Conservation (phyloP, 1,140 invertebrate species). For the Philotrypesis tridentata region DNA sequence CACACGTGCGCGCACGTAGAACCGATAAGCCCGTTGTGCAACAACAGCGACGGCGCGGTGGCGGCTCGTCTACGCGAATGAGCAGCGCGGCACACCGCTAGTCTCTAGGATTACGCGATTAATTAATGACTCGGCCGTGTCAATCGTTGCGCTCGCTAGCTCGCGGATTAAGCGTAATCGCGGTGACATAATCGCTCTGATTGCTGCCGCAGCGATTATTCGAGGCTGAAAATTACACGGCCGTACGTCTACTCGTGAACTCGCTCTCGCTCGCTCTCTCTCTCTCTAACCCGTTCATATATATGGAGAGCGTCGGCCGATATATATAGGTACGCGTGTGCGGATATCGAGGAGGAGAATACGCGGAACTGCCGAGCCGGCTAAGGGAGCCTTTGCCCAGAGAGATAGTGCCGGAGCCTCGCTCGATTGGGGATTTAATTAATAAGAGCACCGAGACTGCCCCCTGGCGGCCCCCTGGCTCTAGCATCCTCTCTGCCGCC, state of each 20-base stretch:
- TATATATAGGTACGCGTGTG: not conserved
- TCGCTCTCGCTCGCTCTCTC: too few species aligned
- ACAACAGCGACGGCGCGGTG: conserved; percentile 46
- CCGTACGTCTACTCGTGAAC: not conserved
- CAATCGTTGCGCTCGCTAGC: conserved; percentile 60
- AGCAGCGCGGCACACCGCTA: conserved; percentile 30
- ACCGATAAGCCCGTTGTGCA: conserved; percentile 52
- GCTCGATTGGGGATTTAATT: conserved; percentile 45
- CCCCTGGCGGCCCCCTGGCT: not conserved
- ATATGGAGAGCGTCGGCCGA: too few species aligned
- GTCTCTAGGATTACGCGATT: conserved; percentile 62
- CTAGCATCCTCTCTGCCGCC: too few species aligned
- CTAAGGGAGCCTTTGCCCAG: not conserved
- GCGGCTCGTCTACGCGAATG: conserved; percentile 41
- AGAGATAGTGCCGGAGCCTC: conserved; percentile 13
- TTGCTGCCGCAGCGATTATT: conserved; percentile 62
- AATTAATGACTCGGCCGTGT: conserved; percentile 67
- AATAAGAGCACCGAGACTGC: conserved; percentile 41
- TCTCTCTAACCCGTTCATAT: too few species aligned
- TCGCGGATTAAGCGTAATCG: conserved; percentile 61
- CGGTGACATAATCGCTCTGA: conserved; percentile 66
- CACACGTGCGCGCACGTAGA: not conserved
- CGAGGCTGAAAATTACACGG: conserved; percentile 61
- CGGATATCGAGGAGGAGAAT: conserved; percentile 18
- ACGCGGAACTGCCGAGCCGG: not conserved